Evolutionary conservation across 64 coral and sea anemone genomes (phyloP).

Genomic region (Trachythela sp.): DNA sequence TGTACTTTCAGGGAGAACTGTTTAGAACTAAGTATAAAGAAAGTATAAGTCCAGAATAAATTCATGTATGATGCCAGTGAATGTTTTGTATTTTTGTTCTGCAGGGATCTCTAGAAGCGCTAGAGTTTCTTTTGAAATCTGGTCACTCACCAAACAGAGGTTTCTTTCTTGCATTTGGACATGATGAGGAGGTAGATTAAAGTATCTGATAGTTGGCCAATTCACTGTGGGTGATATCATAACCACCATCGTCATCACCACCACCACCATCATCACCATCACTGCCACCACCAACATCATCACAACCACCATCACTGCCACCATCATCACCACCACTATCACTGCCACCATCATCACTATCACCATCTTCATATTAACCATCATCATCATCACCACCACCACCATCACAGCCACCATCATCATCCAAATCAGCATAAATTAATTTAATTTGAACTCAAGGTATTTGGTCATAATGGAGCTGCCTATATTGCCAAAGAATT

Average conservation of each 20-base stretch:
- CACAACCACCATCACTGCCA: neutral
- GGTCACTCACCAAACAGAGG: constrained; percentile 56
- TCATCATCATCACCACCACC: neutral
- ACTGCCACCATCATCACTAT: neutral
- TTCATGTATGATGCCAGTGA: too few relatives aligned
- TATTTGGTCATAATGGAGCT: constrained; percentile 62
- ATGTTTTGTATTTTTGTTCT: neutral
- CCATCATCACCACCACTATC: neutral
- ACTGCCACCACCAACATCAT: neutral
- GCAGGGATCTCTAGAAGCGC: constrained; percentile 71
- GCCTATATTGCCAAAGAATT: constrained; percentile 55
- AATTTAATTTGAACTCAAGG: constrained; percentile 15
- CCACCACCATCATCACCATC: neutral
- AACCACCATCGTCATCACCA: neutral
- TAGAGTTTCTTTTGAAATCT: constrained; percentile 61
- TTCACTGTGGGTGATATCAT: too few relatives aligned
- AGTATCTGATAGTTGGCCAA: neutral
- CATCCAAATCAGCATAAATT: neutral
- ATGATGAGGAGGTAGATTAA: constrained; percentile 81
- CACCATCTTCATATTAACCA: neutral
- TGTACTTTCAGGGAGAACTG: too few relatives aligned
- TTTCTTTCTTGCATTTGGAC: constrained; percentile 76
- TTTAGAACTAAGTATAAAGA: too few relatives aligned
- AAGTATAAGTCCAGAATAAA: too few relatives aligned
- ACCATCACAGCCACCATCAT: neutral